Conservation (phyloP, 2,113 vertebrate genomes). For the Scopus umbretta region DNA sequence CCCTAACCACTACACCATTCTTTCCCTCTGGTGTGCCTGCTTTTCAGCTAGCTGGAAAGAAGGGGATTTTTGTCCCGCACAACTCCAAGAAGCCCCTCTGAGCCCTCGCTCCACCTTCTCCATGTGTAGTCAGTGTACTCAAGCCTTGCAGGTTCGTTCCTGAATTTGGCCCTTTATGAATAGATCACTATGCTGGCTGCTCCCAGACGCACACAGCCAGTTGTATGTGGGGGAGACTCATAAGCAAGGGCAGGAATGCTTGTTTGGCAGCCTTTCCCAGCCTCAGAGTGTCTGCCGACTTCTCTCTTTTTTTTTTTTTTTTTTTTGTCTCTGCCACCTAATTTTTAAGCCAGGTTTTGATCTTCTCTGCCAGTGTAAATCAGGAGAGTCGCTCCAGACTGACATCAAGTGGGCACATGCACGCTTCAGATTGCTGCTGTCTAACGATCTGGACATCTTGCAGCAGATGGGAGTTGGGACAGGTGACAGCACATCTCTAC, state of each 20-base stretch:
- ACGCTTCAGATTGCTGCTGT: neutral
- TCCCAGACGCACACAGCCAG: conserved; percentile 36
- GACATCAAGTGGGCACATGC: neutral
- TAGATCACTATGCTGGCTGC: conserved; percentile 61
- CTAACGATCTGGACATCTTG: neutral
- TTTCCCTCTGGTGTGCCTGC: neutral
- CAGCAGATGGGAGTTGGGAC: neutral
- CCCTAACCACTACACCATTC: neutral
- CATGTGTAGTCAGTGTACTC: neutral
- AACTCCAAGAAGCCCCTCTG: conserved; percentile 9
- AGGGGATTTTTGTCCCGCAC: conserved; percentile 16
- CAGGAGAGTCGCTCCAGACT: neutral
- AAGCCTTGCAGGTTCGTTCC: neutral
- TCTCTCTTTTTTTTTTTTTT: neutral
- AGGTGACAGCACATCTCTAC: neutral
- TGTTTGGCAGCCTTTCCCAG: conserved; percentile 39
- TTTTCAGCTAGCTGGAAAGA: neutral
- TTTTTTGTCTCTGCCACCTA: neutral
- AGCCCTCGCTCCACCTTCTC: neutral
- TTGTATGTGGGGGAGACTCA: conserved; percentile 14
- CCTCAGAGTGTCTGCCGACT: conserved; percentile 8
- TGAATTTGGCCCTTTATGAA: conserved; percentile 63
- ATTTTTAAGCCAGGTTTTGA: neutral
- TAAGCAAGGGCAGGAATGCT: conserved; percentile 56
- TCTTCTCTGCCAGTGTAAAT: neutral